phyloP scores from a whole-genome alignment of 2,888 invertebrate genomes.

The Iselma pallidipennis region DNA sequence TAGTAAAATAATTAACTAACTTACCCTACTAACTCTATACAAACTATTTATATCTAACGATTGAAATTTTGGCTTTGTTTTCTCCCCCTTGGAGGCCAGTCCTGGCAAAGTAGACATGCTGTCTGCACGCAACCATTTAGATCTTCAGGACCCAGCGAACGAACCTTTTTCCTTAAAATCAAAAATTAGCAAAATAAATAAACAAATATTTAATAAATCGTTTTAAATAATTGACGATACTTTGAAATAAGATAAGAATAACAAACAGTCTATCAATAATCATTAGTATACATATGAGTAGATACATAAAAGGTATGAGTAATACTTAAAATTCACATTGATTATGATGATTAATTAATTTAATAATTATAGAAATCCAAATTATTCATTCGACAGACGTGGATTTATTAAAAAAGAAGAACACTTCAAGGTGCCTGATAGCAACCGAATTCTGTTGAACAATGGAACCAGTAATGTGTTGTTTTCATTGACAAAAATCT shows the following conservation, averaged over 20 bases:
- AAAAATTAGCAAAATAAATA: slow-evolving; percentile 19
- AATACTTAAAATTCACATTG: neutral
- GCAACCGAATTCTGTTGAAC: neutral
- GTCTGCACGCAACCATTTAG: slow-evolving; percentile 93
- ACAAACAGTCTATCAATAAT: neutral
- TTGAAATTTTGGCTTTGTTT: slow-evolving; percentile 94
- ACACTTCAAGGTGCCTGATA: slow-evolving; percentile 16
- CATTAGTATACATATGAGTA: neutral
- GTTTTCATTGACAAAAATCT: too few relatives aligned
- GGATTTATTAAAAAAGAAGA: neutral
- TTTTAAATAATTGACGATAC: too few relatives aligned
- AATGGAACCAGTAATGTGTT: neutral
- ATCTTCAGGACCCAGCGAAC: slow-evolving; percentile 77
- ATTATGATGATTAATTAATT: neutral
- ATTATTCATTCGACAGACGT: neutral
- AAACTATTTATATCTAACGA: slow-evolving; percentile 98
- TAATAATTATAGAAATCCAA: neutral
- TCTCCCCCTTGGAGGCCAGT: slow-evolving; percentile 82
- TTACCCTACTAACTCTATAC: slow-evolving; percentile 84
- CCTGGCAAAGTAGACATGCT: slow-evolving; percentile 96
- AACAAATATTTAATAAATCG: neutral
- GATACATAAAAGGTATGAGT: neutral
- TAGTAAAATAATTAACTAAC: slow-evolving; percentile 51
- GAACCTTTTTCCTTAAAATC: slow-evolving; percentile 65
- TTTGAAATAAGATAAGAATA: neutral